phyloP scores from a whole-genome alignment of 2,797 vertebrate genomes.

The Melanotaenia parkinsoni region DNA sequence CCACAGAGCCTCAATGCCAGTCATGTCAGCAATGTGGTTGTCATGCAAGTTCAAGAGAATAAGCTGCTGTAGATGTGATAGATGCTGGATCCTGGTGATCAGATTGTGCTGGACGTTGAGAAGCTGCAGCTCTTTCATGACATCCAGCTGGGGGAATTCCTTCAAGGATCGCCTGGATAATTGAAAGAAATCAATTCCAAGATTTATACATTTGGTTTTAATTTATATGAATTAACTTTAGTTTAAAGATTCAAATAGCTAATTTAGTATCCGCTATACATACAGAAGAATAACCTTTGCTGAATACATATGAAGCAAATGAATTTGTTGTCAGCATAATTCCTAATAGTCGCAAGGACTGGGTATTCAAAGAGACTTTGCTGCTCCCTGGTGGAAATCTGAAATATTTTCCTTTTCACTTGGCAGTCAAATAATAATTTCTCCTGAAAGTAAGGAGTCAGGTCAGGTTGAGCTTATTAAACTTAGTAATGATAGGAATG shows the following conservation, averaged over 20 bases:
- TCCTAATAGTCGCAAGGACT: background rate
- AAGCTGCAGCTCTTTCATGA: conserved; percentile 87
- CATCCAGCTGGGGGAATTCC: conserved; percentile 87
- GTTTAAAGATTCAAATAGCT: conserved; percentile 9
- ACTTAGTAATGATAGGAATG: background rate
- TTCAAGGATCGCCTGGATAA: conserved; percentile 85
- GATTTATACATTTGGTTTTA: background rate
- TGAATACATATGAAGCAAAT: background rate
- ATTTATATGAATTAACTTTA: background rate
- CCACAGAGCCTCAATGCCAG: conserved; percentile 86
- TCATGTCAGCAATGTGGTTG: conserved; percentile 92
- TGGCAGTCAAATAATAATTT: background rate
- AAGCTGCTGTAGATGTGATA: conserved; percentile 89
- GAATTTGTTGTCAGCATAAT: background rate
- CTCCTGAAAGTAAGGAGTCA: background rate
- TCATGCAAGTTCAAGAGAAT: conserved; percentile 92
- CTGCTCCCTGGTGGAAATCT: conserved; percentile 76
- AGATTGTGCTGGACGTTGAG: conserved; percentile 94
- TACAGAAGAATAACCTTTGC: background rate
- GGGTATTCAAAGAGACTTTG: conserved; percentile 58
- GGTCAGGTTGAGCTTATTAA: conserved; percentile 10
- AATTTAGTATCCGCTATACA: background rate
- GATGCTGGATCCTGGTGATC: conserved; percentile 89
- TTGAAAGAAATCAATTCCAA: background rate
- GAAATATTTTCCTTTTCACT: conserved; percentile 16